A percentile compares a stretch with the other conserved stretches of the same genome.
phyloP scores from a whole-genome alignment of 2,797 vertebrate species.

The Echeneis naucrates region DNA sequence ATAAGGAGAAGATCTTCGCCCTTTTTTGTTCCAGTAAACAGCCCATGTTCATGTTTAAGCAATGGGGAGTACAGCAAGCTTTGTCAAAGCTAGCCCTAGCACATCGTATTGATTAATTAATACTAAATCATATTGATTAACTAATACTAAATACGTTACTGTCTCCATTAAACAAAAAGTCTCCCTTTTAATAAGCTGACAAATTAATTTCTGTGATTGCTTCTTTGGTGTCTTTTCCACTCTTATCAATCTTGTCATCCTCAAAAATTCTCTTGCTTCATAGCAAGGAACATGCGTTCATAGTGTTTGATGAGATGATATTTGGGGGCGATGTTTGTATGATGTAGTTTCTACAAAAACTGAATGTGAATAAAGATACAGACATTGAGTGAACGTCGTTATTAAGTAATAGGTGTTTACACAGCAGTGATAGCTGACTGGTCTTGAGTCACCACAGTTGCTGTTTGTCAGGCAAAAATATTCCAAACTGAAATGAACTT shows the following conservation, averaged over 20 bases:
- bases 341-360: neutral
- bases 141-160: neutral
- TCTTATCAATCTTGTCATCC: neutral
- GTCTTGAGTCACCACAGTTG: conserved; percentile 42
- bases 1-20: conserved; percentile 4
- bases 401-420: conserved; percentile 45
- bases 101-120: too few species aligned
- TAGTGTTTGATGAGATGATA: neutral
- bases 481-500: conserved; percentile 5
- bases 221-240: neutral
- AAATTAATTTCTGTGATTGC: neutral
- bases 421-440: conserved; percentile 42
- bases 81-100: too few species aligned
- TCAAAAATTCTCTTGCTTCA: neutral
- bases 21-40: conserved; percentile 7
- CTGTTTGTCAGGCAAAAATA: conserved; percentile 33
- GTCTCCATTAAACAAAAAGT: neutral
- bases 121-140: too few species aligned
- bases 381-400: conserved; percentile 32
- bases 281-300: neutral
- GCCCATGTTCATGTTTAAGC: conserved; percentile 6
- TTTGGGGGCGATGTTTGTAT: neutral
- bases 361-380: conserved; percentile 18
- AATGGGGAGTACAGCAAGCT: conserved; percentile 4
- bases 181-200: neutral